A percentile compares a stretch with the other conserved stretches of the same genome.
Conservation (phyloP, 2,113 vertebrate genomes). For the Hylia prasina region DNA sequence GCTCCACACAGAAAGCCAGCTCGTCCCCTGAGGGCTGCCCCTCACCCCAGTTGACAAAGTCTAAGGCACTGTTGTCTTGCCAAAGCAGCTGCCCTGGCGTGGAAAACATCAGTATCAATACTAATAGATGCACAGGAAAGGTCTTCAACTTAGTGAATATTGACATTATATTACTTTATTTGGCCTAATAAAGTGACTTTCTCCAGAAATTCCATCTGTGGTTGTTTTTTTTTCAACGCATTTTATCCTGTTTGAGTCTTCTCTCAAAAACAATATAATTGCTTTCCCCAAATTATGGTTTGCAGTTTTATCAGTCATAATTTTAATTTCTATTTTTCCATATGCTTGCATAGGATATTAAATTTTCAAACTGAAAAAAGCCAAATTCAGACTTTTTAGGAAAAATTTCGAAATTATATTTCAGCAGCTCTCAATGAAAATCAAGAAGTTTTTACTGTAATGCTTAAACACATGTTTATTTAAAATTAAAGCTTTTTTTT, state of each 20-base stretch:
- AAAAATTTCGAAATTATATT: background rate
- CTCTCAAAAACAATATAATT: background rate
- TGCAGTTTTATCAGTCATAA: background rate
- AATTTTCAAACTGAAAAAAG: background rate
- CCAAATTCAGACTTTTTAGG: background rate
- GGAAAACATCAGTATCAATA: background rate
- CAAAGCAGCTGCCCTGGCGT: slow-evolving; percentile 76
- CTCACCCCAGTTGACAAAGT: slow-evolving; percentile 84
- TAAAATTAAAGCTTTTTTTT: background rate
- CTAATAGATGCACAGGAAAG: background rate
- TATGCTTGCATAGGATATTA: background rate
- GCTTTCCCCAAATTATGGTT: background rate
- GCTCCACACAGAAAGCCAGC: slow-evolving; percentile 72
- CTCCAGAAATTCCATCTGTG: background rate
- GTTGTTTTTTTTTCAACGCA: background rate
- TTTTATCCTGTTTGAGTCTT: background rate
- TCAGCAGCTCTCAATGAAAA: background rate
- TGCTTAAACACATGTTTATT: background rate
- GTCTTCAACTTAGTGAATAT: background rate
- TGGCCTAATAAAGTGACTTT: background rate
- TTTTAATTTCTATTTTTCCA: background rate
- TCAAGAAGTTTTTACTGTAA: background rate
- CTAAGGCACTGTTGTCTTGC: slow-evolving; percentile 80
- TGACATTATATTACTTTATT: background rate
- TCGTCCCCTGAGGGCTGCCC: slow-evolving; percentile 55